Conservation (phyloP, 2,113 vertebrate genomes). For the Trogon surrucura region DNA sequence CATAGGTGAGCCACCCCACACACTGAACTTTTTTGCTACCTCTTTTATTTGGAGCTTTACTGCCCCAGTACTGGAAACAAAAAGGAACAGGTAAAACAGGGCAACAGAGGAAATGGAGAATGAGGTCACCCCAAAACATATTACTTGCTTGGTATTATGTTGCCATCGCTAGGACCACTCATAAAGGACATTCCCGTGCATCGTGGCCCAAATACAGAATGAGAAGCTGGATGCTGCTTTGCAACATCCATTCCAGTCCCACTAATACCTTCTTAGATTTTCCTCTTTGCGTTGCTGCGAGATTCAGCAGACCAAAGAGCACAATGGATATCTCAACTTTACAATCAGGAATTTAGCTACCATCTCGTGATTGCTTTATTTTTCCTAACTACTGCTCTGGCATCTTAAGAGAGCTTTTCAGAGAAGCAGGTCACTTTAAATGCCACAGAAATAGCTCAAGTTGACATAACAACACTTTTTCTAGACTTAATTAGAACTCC, state of each 20-base stretch:
- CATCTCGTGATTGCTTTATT: not conserved
- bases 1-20: not conserved
- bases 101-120: not conserved
- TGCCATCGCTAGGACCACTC: not conserved
- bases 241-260: not conserved
- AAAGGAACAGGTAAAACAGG: not conserved
- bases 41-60: not conserved
- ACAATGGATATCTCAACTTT: not conserved
- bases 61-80: not conserved
- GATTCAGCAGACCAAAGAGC: not conserved
- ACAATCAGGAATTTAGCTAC: not conserved
- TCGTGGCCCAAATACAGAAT: not conserved
- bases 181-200: not conserved
- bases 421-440: not conserved
- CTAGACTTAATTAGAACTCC: not conserved
- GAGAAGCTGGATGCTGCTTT: not conserved
- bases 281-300: not conserved
- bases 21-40: not conserved
- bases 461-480: not conserved
- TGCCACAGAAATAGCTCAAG: not conserved
- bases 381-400: not conserved
- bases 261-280: not conserved
- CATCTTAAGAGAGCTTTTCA: not conserved
- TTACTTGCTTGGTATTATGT: not conserved
- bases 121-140: not conserved